A percentile compares a stretch with the other conserved stretches of the same genome.
Evolutionary conservation across 2,888 invertebrate genomes (phyloP).

Genomic region (Malthinus seriepunctatus): DNA sequence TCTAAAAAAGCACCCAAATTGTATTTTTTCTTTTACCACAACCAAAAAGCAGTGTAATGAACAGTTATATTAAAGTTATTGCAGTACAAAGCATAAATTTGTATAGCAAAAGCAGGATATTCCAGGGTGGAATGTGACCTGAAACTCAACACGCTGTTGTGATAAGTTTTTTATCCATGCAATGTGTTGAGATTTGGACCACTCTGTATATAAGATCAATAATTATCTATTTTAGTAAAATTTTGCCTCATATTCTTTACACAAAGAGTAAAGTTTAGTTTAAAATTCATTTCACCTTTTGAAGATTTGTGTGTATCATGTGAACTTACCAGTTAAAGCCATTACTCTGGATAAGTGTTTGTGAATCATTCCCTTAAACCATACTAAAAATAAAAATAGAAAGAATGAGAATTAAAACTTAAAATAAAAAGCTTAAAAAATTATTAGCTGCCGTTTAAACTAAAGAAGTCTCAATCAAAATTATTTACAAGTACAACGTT

Average conservation of each 20-base stretch:
- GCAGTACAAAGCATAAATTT: no score
- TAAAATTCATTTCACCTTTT: neutral
- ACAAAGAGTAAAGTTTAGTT: neutral
- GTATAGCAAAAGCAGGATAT: no score
- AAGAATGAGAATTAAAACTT: neutral
- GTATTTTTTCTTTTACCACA: neutral
- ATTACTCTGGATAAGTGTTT: neutral
- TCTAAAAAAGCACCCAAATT: conserved; percentile 9
- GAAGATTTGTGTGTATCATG: conserved; percentile 5
- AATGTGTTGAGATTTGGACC: no score
- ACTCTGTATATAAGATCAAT: no score
- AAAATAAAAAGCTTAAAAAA: neutral
- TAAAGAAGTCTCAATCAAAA: neutral
- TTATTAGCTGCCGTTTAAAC: neutral
- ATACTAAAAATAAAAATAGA: conserved; percentile 41
- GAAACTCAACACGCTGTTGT: no score
- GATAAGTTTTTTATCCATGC: no score
- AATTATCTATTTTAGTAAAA: neutral
- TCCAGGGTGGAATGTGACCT: no score
- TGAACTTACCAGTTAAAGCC: no score
- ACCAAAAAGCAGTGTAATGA: no score
- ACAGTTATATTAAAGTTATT: no score
- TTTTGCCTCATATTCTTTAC: conserved; percentile 7
- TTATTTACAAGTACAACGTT: no score
- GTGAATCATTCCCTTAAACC: conserved; percentile 38